phyloP scores from a whole-genome alignment of 2,888 invertebrate species.

The Caenorhabditis sp. region DNA sequence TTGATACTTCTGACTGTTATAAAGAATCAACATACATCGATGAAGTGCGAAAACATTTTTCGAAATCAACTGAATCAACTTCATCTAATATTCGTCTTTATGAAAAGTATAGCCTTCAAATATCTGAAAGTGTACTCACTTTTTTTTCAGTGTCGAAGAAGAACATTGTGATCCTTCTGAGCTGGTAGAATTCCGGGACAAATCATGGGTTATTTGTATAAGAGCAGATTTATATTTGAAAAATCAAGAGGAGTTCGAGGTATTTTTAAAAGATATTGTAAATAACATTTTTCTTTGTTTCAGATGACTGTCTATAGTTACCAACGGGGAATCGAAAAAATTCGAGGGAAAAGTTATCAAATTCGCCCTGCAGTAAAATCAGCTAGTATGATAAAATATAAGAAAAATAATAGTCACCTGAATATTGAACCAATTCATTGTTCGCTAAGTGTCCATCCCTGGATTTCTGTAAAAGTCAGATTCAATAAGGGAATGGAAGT shows the following conservation, averaged over 20 bases:
- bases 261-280: not conserved
- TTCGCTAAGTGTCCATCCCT: slow-evolving; percentile 5
- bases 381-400: slow-evolving; percentile 15
- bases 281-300: slow-evolving; percentile 4
- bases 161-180: not conserved
- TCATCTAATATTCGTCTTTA: too few relatives aligned
- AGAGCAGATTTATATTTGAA: not conserved
- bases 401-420: not conserved
- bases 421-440: slow-evolving; percentile 9
- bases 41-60: too few relatives aligned
- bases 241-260: not conserved
- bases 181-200: not conserved
- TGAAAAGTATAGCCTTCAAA: too few relatives aligned
- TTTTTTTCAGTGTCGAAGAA: not conserved
- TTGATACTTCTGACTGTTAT: too few relatives aligned
- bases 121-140: too few relatives aligned
- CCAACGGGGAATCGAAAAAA: slow-evolving; percentile 15
- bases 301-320: slow-evolving; percentile 26
- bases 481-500: slow-evolving; percentile 24
- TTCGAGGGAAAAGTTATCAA: not conserved
- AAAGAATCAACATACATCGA: too few relatives aligned
- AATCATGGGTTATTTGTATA: not conserved
- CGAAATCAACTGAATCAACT: too few relatives aligned
- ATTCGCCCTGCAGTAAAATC: not conserved
- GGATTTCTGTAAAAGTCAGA: slow-evolving; percentile 9